Percentiles rank a stretch among this genome's conserved stretches.
These are phyloP conservation scores for Fukomys damarensis DNA, from an alignment of 2,113 vertebrate genomes.

Conservation along the genomic window DNA sequence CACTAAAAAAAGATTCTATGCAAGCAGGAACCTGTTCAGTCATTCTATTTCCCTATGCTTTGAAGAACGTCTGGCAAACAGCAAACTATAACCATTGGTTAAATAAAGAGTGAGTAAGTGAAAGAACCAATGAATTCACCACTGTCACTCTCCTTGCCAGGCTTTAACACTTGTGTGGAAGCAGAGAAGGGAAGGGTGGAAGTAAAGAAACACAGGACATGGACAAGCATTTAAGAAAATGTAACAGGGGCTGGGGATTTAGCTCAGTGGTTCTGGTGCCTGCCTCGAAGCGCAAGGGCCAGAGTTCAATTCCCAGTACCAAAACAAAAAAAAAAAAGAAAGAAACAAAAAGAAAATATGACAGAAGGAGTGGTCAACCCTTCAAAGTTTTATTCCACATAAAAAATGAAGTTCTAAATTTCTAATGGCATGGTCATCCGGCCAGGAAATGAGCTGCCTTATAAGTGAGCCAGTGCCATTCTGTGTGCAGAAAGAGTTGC, in stretches of 20 bases:
- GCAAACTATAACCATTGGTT: background rate
- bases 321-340: no score
- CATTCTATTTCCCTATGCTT: background rate
- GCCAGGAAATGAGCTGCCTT: background rate
- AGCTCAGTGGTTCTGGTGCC: no score
- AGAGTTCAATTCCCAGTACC: no score
- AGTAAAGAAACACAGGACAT: background rate
- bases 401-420: background rate
- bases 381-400: background rate
- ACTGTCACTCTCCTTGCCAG: no score
- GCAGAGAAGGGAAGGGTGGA: background rate
- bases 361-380: background rate
- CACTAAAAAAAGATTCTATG: background rate
- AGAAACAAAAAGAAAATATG: background rate
- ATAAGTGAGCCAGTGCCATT: background rate
- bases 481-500: background rate
- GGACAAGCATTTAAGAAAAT: background rate
- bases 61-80: background rate
- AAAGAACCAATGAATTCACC: background rate
- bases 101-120: background rate
- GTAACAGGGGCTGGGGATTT: no score
- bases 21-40: background rate
- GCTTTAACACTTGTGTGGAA: background rate
- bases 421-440: background rate
- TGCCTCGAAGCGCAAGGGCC: no score